Evolutionary conservation across 1,140 invertebrate genomes (phyloP).

Genomic region (Lineus longissimus): DNA sequence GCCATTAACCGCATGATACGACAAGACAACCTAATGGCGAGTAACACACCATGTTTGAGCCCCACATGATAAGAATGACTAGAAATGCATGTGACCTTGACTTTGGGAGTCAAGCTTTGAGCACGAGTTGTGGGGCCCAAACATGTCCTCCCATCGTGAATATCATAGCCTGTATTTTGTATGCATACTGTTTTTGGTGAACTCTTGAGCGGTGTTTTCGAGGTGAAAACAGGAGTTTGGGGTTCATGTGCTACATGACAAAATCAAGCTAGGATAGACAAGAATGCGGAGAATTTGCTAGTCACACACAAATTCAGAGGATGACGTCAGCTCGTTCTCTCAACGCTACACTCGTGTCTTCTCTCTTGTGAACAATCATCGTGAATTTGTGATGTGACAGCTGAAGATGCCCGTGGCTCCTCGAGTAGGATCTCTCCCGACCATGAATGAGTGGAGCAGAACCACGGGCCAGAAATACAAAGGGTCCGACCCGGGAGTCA

Average conservation of each 20-base stretch:
- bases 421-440: not conserved
- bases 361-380: slow-evolving; percentile 12
- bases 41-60: too few relatives aligned
- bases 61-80: too few relatives aligned
- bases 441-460: not conserved
- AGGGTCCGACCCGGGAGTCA: not conserved
- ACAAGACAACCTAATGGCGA: too few relatives aligned
- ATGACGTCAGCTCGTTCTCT: slow-evolving; percentile 14
- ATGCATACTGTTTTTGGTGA: not conserved
- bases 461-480: not conserved
- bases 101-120: too few relatives aligned
- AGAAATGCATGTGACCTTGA: too few relatives aligned
- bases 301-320: not conserved
- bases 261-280: not conserved
- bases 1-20: too few relatives aligned
- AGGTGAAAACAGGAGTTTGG: slow-evolving; percentile 5
- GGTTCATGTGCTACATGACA: not conserved
- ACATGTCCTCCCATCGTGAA: not conserved
- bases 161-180: slow-evolving; percentile 7
- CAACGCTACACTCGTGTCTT: slow-evolving; percentile 15
- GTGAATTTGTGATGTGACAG: too few relatives aligned
- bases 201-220: too few relatives aligned
- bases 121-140: too few relatives aligned
- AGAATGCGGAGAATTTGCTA: not conserved
- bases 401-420: not conserved